phyloP scores from a whole-genome alignment of 2,797 vertebrate species.

The Mus caroli region DNA sequence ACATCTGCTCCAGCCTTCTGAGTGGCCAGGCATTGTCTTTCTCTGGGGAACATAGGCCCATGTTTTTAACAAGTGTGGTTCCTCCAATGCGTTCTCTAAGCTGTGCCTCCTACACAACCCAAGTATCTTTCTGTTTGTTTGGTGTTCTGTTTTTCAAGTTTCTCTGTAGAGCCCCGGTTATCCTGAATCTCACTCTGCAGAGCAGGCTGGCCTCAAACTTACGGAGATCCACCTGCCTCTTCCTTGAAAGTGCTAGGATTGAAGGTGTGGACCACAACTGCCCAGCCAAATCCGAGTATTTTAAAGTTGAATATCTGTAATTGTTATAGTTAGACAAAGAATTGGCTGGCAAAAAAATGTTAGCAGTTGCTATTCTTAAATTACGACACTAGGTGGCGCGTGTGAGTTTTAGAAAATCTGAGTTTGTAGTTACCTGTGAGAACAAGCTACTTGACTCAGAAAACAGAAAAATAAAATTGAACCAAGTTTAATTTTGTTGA shows the following conservation, averaged over 20 bases:
- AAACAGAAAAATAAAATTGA: constrained; percentile 39
- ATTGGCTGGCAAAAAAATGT: neutral
- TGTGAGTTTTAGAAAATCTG: constrained; percentile 61
- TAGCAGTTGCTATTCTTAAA: constrained; percentile 62
- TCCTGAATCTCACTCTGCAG: neutral
- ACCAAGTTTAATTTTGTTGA: constrained; percentile 53
- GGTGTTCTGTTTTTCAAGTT: neutral
- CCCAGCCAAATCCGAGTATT: neutral
- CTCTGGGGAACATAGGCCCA: neutral
- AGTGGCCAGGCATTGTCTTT: neutral
- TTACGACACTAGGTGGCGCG: constrained; percentile 64
- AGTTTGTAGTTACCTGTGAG: neutral
- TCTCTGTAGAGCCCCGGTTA: neutral
- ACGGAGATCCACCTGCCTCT: neutral
- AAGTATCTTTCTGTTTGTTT: neutral
- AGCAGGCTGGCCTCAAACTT: neutral
- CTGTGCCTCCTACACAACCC: neutral
- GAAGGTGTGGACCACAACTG: neutral
- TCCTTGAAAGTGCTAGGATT: neutral
- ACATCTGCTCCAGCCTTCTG: neutral
- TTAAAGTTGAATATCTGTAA: constrained; percentile 53
- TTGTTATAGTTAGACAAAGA: constrained; percentile 42
- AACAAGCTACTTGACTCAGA: constrained; percentile 36
- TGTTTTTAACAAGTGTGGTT: neutral
- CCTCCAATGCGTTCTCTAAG: neutral